Evolutionary conservation across 2,888 invertebrate genomes (phyloP).

Genomic region (Acronicta aceris): DNA sequence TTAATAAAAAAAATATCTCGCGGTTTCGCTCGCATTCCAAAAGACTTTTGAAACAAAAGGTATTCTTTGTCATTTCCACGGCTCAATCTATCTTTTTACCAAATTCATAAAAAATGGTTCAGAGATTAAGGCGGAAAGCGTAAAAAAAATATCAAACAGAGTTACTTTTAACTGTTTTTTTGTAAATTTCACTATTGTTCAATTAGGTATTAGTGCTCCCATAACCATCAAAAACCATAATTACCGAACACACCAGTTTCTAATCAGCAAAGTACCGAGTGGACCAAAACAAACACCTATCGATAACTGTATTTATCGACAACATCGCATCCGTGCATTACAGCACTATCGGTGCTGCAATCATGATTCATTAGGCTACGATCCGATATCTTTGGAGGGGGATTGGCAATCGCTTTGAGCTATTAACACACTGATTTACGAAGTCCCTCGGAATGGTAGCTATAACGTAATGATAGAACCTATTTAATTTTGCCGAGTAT

Average conservation of each 20-base stretch:
- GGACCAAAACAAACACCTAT: slow-evolving; percentile 22
- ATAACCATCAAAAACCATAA: neutral
- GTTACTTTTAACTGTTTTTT: too few relatives aligned
- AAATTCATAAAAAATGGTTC: too few relatives aligned
- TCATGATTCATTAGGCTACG: slow-evolving; percentile 72
- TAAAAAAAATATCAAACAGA: too few relatives aligned
- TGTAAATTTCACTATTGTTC: too few relatives aligned
- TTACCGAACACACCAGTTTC: slow-evolving; percentile 6
- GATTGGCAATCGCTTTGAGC: slow-evolving; percentile 74
- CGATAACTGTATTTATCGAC: slow-evolving; percentile 42
- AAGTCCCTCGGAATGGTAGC: slow-evolving; percentile 60
- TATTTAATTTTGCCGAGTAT: slow-evolving; percentile 43
- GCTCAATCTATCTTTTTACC: too few relatives aligned
- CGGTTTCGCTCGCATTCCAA: too few relatives aligned
- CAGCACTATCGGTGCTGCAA: slow-evolving; percentile 61
- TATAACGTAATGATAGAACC: slow-evolving; percentile 48
- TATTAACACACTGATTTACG: slow-evolving; percentile 77
- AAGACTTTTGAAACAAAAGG: too few relatives aligned
- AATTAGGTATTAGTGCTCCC: too few relatives aligned
- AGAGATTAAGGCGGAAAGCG: too few relatives aligned
- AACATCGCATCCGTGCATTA: slow-evolving; percentile 22
- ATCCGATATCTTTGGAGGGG: slow-evolving; percentile 69
- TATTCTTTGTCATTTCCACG: too few relatives aligned
- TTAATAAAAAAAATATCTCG: too few relatives aligned
- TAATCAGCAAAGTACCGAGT: slow-evolving; percentile 35